Evolutionary conservation across 2,888 invertebrate genomes (phyloP), one percentile per base, ranked within the genome.

Genomic region (Eupithecia dodoneata): DNA sequence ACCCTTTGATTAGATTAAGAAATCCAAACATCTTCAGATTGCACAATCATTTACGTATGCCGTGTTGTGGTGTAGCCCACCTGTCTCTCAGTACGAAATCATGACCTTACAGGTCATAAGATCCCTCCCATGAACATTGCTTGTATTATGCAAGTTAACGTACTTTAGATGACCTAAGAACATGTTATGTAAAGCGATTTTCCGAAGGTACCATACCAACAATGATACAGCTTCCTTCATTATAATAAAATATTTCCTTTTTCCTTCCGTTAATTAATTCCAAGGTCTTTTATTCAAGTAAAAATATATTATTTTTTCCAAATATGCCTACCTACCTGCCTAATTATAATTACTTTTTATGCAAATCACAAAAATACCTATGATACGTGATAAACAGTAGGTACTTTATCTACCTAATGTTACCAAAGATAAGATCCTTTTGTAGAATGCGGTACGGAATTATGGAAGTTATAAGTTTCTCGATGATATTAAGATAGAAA

Each of bases 211-310:
- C 47, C n/a, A 49, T 49, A 42, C 70, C 4, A 10, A 70, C 47
- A 70, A 47, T 18, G 47, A 45, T 45, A 70, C 7, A 66, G 42
- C 44, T 70, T 70, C 47, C 70, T 70, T n/a, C 30, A 73, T 65
- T 65, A 41, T 73, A 44, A 63, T 59, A 77, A 73, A 79, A 75
- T 71, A 76, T 80, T 80, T 82, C 80, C 80, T 72, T 75, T 74
- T 82, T 80, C 81, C 81, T 81, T 81, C 80, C 81, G 82, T 77
- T 72, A n/a, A 49, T 77, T 65, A 71, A 74, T 73, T 71, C 70
- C 79, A 79, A 81, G 80, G 82, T 59, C 0, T 47, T 55, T 67
- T 69, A n/a, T 45, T 69, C n/a, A 69, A 69, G 12, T 47, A 63
- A 67, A 55, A 55, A 69, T 55, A 45, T 66, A 49, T 47, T 6